These are phyloP conservation scores for Arge pagana DNA, from an alignment of 2,888 invertebrate genomes.

Conservation along the genomic window DNA sequence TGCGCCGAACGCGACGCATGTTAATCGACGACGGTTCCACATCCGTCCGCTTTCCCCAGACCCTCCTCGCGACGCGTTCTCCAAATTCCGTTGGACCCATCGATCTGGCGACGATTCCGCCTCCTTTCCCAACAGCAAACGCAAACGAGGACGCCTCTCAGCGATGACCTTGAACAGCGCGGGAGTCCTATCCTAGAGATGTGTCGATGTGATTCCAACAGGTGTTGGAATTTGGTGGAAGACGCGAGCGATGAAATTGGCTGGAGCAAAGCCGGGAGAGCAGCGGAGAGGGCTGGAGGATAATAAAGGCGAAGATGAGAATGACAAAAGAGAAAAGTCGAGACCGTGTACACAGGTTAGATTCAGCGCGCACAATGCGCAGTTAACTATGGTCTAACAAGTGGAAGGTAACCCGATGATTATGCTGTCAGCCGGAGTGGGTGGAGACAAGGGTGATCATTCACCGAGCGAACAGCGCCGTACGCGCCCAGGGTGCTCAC, in stretches of 20 bases:
- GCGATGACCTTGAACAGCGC: too few species aligned
- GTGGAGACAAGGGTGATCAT: conserved; percentile 55
- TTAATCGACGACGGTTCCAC: too few species aligned
- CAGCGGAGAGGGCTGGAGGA: not conserved
- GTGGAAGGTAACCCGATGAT: conserved; percentile 56
- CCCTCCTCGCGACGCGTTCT: too few species aligned
- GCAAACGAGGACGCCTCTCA: too few species aligned
- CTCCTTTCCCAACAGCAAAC: too few species aligned
- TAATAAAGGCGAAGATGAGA: conserved; percentile 23
- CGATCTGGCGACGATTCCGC: too few species aligned
- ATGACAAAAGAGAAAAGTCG: not conserved
- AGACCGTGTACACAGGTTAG: conserved; percentile 54
- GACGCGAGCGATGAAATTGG: conserved; percentile 13
- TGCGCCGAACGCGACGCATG: too few species aligned
- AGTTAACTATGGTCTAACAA: conserved; percentile 55
- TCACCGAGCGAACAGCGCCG: conserved; percentile 42
- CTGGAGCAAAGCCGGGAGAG: not conserved
- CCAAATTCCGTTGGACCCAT: too few species aligned
- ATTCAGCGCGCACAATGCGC: conserved; percentile 50
- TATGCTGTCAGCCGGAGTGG: conserved; percentile 55
- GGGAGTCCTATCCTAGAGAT: too few species aligned
- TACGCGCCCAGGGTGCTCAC: conserved; percentile 9
- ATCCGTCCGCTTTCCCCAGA: too few species aligned
- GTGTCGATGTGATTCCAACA: too few species aligned
- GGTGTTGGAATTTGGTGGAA: too few species aligned